phyloP scores from a whole-genome alignment of 1,140 invertebrate genomes.

The Achroia grisella region DNA sequence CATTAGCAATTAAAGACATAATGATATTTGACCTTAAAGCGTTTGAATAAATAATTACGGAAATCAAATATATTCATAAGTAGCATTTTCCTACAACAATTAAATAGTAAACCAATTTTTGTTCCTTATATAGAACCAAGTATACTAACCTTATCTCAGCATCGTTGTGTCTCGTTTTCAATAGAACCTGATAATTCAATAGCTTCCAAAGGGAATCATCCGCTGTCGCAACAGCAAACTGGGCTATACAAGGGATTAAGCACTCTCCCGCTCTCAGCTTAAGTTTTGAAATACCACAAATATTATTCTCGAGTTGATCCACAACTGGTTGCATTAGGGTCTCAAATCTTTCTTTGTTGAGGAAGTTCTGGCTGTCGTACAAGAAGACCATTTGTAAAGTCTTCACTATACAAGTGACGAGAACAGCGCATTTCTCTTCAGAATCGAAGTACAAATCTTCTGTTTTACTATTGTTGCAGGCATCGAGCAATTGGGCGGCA shows the following conservation, averaged over 20 bases:
- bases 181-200: slow-evolving; percentile 90
- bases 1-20: too few relatives aligned
- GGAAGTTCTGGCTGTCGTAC: slow-evolving; percentile 87
- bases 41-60: too few relatives aligned
- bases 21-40: too few relatives aligned
- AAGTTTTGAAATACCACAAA: slow-evolving; percentile 77
- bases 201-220: slow-evolving; percentile 93
- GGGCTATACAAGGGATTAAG: slow-evolving; percentile 85
- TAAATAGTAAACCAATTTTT: too few relatives aligned
- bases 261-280: slow-evolving; percentile 76
- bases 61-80: too few relatives aligned
- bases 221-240: slow-evolving; percentile 85
- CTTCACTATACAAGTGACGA: slow-evolving; percentile 81
- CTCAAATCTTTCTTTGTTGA: slow-evolving; percentile 90
- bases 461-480: slow-evolving; percentile 73
- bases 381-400: slow-evolving; percentile 86
- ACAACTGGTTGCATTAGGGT: slow-evolving; percentile 88
- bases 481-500: slow-evolving; percentile 80
- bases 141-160: slow-evolving; percentile 72
- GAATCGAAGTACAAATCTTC: slow-evolving; percentile 70
- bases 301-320: slow-evolving; percentile 89
- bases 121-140: too few relatives aligned
- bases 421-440: slow-evolving; percentile 73
- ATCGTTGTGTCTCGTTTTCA: slow-evolving; percentile 87
- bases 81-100: too few relatives aligned